phyloP scores from a whole-genome alignment of 2,888 invertebrate species.

The Sarcophaga caerulescens region DNA sequence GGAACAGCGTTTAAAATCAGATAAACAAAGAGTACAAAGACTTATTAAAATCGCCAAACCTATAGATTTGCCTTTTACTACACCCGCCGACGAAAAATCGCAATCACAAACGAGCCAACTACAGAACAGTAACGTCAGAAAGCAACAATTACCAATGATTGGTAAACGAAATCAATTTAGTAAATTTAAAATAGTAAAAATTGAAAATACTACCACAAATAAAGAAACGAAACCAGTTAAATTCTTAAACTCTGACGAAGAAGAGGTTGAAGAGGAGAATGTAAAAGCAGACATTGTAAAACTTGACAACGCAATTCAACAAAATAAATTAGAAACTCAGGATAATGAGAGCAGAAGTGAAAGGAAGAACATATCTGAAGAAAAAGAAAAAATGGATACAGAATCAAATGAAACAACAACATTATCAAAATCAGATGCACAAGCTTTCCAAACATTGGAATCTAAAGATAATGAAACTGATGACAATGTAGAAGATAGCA shows the following conservation, averaged over 20 bases:
- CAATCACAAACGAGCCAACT: conserved; percentile 39
- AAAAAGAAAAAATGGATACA: neutral
- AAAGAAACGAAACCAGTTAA: conserved; percentile 58
- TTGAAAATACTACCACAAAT: conserved; percentile 36
- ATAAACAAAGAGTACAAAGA: conserved; percentile 86
- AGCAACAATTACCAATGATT: conserved; percentile 80
- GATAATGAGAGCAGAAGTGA: neutral
- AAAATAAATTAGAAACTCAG: conserved; percentile 11
- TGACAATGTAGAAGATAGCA: neutral
- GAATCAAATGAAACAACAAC: neutral
- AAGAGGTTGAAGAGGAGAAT: conserved; percentile 72
- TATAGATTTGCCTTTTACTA: conserved; percentile 83
- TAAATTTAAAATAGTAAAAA: conserved; percentile 76
- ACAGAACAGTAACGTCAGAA: neutral
- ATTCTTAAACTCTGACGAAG: conserved; percentile 73
- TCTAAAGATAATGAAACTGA: neutral
- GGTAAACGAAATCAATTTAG: conserved; percentile 81
- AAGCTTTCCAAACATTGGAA: neutral
- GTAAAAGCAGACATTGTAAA: conserved; percentile 22
- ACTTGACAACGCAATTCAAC: neutral
- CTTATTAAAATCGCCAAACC: conserved; percentile 90
- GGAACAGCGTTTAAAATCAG: conserved; percentile 86
- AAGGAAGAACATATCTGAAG: neutral
- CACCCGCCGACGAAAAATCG: conserved; percentile 75
- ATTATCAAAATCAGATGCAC: neutral